Base-by-base conservation (phyloP, 2,888 invertebrate genomes). In the Drosophila fungiperda region DNA sequence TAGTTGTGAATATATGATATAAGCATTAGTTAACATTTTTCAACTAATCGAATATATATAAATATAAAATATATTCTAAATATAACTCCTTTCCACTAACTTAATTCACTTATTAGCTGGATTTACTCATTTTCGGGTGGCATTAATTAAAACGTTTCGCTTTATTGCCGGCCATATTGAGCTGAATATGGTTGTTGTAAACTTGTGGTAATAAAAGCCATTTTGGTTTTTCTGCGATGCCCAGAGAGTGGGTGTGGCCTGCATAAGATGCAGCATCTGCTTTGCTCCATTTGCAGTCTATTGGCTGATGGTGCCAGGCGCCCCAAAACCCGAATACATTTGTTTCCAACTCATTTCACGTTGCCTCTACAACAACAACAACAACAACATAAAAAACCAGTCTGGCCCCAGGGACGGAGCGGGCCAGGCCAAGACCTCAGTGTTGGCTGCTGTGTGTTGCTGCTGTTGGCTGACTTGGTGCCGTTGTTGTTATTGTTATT, bases 241-340 rank as follows among this genome's bases (percentile, higher is more conserved):
- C 62, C 73, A 60, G 59, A 57, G 84, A 57, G 79, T 90, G 90
- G 87, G 87, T 89, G 87, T 87, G 87, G 87, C 89, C 80, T 78
- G 69, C 58, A 66, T 50, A 61, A 82, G 80, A 83, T 76, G 85
- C 85, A 75, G 85, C 90, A 87, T 89, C 90, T 87, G 82, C 86
- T 80, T 75, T 87, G 90, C 90, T 90, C 89, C 87, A 87, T 87
- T 87, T 85, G 85, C 85, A 86, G 90, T 90, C 90, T 89, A 87
- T 87, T 87, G 87, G 87, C 75, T 86, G 85, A 52, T 71, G 82
- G 81, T 80, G 71, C 71, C 76, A 86, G 90, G 89, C 87, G 90
- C 87, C 90, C 86, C 82, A 72, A 81, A 68, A 78, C 84, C 85
- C 85, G 87, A 87, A 84, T 86, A 89, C 76, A 80, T 84, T 84